These are phyloP conservation scores for Xiphias gladius DNA, from an alignment of 2,113 vertebrate genomes.

Conservation along the genomic window DNA sequence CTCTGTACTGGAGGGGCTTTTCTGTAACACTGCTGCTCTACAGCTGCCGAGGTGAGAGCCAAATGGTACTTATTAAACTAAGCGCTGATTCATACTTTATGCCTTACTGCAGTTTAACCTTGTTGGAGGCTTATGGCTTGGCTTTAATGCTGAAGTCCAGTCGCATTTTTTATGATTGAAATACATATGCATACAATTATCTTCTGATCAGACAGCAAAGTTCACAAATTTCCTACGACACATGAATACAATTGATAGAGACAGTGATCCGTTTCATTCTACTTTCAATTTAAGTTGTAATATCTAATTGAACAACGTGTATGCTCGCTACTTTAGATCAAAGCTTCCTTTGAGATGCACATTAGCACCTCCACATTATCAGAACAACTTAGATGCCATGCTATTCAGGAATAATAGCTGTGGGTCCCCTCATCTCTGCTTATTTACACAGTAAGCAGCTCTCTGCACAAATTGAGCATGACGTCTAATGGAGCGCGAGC, in stretches of 20 bases:
- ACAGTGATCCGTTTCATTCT: constrained; percentile 4
- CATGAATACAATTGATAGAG: constrained; percentile 23
- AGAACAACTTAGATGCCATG: constrained; percentile 3
- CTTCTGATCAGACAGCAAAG: constrained; percentile 54
- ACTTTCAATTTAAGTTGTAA: constrained; percentile 17
- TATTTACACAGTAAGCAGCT: constrained; percentile 70
- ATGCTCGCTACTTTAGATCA: not conserved
- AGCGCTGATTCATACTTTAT: constrained; percentile 74
- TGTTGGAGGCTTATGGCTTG: constrained; percentile 61
- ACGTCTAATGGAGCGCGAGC: constrained; percentile 71
- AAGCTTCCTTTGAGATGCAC: constrained; percentile 1
- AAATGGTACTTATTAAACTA: constrained; percentile 81
- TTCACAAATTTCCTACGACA: constrained; percentile 42
- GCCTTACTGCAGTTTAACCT: constrained; percentile 71
- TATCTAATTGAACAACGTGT: constrained; percentile 1
- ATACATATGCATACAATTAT: constrained; percentile 61
- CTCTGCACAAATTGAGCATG: constrained; percentile 72
- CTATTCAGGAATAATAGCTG: constrained; percentile 35
- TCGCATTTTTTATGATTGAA: constrained; percentile 46
- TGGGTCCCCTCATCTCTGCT: constrained; percentile 47
- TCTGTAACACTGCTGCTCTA: constrained; percentile 75
- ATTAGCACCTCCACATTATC: not conserved
- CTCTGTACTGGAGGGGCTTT: constrained; percentile 74
- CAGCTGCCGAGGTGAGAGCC: constrained; percentile 75
- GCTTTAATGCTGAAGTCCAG: constrained; percentile 55